Evolutionary conservation across 2,113 vertebrate species (phyloP), one percentile per base, ranked within the genome.

Genomic region (Hyaena hyaena): DNA sequence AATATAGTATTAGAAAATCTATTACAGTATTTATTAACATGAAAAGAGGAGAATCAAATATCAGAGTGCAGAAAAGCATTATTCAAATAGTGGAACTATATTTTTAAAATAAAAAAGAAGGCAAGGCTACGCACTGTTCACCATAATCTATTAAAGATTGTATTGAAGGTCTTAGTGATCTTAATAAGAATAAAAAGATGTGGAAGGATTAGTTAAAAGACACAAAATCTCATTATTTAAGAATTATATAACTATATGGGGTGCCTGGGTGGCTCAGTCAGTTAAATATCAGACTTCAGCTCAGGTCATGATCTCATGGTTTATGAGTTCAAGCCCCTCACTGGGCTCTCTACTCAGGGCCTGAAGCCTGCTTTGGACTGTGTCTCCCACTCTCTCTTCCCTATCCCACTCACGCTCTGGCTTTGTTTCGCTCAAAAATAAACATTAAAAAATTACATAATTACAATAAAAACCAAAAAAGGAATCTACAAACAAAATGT

Each of bases 31-130:
- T 86, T 88, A 69, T 12, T 76, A 77, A 55, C 28, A 76, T 74
- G 74, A 79, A 69, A 95, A 95, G 31, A 66, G 12, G 39, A 93
- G 93, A 96, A 71, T 26, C 43, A 89, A 92, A 85, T 50, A 76
- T 80, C 74, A 55, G 92, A 24, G 83, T 53, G 14, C 16, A 28
- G 21, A 71, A 93, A 97, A 74, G 33, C 5, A 74, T 63, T 53
- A 90, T 33, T 95, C 28, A 68, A 83, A 74, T 53, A 83, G 5
- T 21, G 1, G 4, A 73, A 45, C 0, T 73, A 1, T 77, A 33
- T 65, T 93, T 79, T 79, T 55, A 74, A 90, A 86, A 80, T 76
- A 0, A 90, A 84, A 84, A 71, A 16, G 23, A 82, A 92, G 4
- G 8, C 6, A 96, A 73, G 26, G 21, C 73, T 69, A 8, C 1